Evolutionary conservation across 2,113 vertebrate genomes (phyloP), one percentile per base, ranked within the genome.

Genomic region (Bubo bubo): DNA sequence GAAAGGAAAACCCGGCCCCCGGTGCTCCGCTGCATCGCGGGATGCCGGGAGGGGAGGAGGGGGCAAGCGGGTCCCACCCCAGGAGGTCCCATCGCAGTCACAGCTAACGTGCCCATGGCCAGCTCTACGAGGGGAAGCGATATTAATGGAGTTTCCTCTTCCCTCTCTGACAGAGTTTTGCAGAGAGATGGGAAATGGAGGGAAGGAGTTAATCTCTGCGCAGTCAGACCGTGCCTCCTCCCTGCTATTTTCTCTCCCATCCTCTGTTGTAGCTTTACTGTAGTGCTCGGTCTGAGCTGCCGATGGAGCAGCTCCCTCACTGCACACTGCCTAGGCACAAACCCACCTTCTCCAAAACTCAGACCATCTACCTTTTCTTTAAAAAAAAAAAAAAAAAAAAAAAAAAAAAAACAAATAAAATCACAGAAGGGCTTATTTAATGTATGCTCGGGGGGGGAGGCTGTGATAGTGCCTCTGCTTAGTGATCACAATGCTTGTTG

Each of bases 191-290:
- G 52, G 72, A 58, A 59, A 23, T 14, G 80, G 28, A 80, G 41
- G 68, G 70, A 96, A 93, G 76, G 83, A 96, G 86, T 91, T 95
- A 83, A 94, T 62, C 26, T 63, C 70, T 70, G 49, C 58, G 64
- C 87, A 81, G 67, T 43, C 70, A 77, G 64, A 2, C 45, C 7
- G 1, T 76, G 83, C 64, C 66, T 91, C 84, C 94, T 85, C 84
- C 68, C 70, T 4, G 7, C 79, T 84, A 6, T 81, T 91, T 91
- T 73, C 71, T 76, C 58, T 24, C 45, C 8, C 5, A 27, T 92
- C 58, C 53, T 19, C 3, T 43, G 76, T 73, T 47, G 43, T 80
- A 39, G 30, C 68, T 59, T 37, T 58, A 7, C 53, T 53, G 43
- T 37, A 17, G 58, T 14, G 71, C 62, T 92, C 2, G 3, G 52